A percentile compares a stretch with the other conserved stretches of the same genome.
Conservation (phyloP, 92 coral and sea anemone species). For the Porites divaricata region DNA sequence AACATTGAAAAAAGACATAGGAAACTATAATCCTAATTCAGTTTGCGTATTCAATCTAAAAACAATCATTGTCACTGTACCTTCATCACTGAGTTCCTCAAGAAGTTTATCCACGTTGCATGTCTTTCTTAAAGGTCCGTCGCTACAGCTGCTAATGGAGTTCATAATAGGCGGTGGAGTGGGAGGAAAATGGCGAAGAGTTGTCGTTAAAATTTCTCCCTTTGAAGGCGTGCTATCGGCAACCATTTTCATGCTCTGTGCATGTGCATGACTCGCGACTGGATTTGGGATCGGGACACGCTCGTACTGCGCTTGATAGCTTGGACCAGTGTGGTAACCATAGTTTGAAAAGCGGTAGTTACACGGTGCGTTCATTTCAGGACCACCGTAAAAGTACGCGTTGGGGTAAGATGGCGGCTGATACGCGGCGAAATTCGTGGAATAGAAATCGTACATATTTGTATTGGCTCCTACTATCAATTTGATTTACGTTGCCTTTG, state of each 20-base stretch:
- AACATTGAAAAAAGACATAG: slow-evolving; percentile 25
- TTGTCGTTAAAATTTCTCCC: slow-evolving; percentile 21
- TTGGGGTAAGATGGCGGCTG: slow-evolving; percentile 50
- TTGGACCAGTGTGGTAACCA: slow-evolving; percentile 16
- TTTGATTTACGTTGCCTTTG: slow-evolving; percentile 14
- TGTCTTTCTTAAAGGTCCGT: slow-evolving; percentile 7
- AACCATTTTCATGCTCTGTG: slow-evolving; percentile 11
- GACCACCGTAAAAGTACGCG: slow-evolving; percentile 27
- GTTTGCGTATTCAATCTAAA: neutral
- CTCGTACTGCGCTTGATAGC: slow-evolving; percentile 21
- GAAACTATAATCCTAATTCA: slow-evolving; percentile 12
- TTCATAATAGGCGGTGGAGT: slow-evolving; percentile 19
- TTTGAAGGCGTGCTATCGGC: slow-evolving; percentile 36
- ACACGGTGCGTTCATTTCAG: slow-evolving; percentile 31
- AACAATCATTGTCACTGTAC: slow-evolving; percentile 11
- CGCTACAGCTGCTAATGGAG: neutral
- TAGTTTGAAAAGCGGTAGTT: slow-evolving; percentile 11
- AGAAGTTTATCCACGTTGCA: slow-evolving; percentile 21
- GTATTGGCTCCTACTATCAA: neutral
- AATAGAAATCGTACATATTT: slow-evolving; percentile 83
- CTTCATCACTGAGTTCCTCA: slow-evolving; percentile 40
- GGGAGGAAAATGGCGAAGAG: slow-evolving; percentile 34
- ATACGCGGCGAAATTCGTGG: slow-evolving; percentile 60
- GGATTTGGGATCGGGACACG: slow-evolving; percentile 11
- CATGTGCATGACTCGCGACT: neutral